Conservation (phyloP, 2,113 vertebrate genomes). For the Cavia aperea region DNA sequence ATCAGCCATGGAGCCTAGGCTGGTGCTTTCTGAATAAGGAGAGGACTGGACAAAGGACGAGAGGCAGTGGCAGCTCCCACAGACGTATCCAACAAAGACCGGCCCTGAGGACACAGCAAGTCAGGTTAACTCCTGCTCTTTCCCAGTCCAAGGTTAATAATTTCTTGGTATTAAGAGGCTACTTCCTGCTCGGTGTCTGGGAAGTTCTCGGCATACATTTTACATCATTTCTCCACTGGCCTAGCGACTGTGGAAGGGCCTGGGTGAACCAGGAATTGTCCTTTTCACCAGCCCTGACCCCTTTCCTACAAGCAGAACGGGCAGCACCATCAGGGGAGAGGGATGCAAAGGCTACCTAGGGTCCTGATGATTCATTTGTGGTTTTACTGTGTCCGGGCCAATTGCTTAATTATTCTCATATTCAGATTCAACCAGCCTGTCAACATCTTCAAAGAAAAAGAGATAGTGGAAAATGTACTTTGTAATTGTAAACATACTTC, state of each 20-base stretch:
- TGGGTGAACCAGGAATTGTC: not conserved
- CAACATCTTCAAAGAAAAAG: slow-evolving; percentile 29
- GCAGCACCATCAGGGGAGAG: not conserved
- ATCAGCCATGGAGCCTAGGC: not conserved
- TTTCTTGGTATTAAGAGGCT: slow-evolving; percentile 16
- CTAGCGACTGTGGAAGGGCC: not conserved
- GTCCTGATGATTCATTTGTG: not conserved
- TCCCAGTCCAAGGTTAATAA: not conserved
- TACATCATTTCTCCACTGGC: not conserved
- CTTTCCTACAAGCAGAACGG: not conserved
- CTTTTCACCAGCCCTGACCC: not conserved
- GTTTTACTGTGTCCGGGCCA: not conserved
- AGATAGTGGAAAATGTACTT: not conserved
- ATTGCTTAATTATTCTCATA: not conserved
- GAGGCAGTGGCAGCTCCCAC: not conserved
- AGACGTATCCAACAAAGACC: not conserved
- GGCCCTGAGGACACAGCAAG: not conserved
- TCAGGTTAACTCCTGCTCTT: not conserved
- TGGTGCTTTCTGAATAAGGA: slow-evolving; percentile 10
- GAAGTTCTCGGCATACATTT: not conserved
- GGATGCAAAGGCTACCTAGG: not conserved
- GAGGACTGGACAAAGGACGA: not conserved
- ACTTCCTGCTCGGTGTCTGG: not conserved
- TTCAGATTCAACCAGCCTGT: not conserved
- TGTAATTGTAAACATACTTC: not conserved